Base-by-base conservation (phyloP, 2,113 vertebrate species). In the Myxocyprinus asiaticus region DNA sequence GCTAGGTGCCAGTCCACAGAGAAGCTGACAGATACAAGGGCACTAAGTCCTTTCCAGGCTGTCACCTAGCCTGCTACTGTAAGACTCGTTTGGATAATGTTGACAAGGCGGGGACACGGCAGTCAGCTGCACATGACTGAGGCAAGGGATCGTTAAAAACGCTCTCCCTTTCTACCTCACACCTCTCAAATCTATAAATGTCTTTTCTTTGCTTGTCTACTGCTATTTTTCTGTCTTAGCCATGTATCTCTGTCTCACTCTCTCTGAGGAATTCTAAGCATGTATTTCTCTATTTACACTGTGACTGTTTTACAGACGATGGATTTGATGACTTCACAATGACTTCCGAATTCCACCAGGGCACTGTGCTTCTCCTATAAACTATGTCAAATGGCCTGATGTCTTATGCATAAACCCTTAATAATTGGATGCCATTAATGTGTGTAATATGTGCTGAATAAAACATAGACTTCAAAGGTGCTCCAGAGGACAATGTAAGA, bases 21-120 rank as follows among this genome's bases (percentile, higher is more conserved):
- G 61, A 74, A 17, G 44, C 67, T 83, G 83, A 81, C 80, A 80
- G 80, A 73, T 75, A 69, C 62, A 77, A 79, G 67, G 74, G 72
- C 65, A 73, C 65, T 70, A 51, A 81, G 64, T 83, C 78, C 33
- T 76, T 82, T 66, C 69, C 56, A 47, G 51, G 55, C 76, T 86
- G 76, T 83, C 85, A 81, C 75, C 81, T 55, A 65, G 22, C 44
- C 63, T 51, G 75, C 65, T 63, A 71, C 64, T 76, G 47, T 56
- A 77, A 71, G 68, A 44, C 81, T 61, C 43, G 42, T 53, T 47
- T 51, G 77, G 76, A 82, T 84, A 68, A 79, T 56, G 42, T 71
- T 79, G 84, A 81, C 22, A 33, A 33, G 22, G 22, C 22, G 22
- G 22, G 22, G 22, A 33, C 72, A 76, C 17, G 15, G 70, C 82